phyloP scores from a whole-genome alignment of 1,140 invertebrate genomes.

The Galendromus occidentalis region DNA sequence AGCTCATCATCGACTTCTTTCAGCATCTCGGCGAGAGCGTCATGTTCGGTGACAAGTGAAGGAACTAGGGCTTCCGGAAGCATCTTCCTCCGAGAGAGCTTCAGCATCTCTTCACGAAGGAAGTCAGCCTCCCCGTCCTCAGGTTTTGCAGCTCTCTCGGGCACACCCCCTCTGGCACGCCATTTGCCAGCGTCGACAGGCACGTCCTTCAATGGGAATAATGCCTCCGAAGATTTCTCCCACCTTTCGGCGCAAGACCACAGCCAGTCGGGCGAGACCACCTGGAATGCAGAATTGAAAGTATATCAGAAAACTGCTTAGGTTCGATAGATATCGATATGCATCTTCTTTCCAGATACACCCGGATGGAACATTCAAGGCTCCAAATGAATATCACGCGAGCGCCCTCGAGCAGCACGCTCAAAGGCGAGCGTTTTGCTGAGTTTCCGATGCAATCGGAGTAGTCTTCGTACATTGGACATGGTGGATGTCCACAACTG shows the following conservation, averaged over 20 bases:
- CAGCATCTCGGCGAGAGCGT: conserved; percentile 75
- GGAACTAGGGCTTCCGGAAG: conserved; percentile 52
- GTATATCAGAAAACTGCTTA: too few relatives aligned
- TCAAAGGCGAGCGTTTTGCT: too few relatives aligned
- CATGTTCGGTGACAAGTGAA: conserved; percentile 48
- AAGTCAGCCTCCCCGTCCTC: conserved; percentile 14
- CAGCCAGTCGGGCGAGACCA: conserved; percentile 82
- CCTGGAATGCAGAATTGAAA: conserved; percentile 32
- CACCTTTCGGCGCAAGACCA: conserved; percentile 79
- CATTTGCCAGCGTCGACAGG: conserved; percentile 20
- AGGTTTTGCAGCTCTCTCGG: conserved; percentile 19
- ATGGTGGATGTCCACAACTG: too few relatives aligned
- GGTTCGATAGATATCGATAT: too few relatives aligned
- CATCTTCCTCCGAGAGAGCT: conserved; percentile 23
- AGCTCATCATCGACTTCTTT: conserved; percentile 49
- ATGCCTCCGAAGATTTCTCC: conserved; percentile 61
- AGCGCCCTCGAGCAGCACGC: too few relatives aligned
- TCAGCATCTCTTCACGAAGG: conserved; percentile 15
- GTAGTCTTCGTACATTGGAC: too few relatives aligned
- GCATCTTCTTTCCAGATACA: too few relatives aligned
- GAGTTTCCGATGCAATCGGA: too few relatives aligned
- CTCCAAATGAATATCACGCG: too few relatives aligned
- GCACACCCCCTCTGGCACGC: conserved; percentile 29
- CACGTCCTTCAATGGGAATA: not conserved
- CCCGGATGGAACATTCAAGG: too few relatives aligned